Evolutionary conservation across 2,113 vertebrate genomes (phyloP).

Genomic region (Casuarius casuarius): DNA sequence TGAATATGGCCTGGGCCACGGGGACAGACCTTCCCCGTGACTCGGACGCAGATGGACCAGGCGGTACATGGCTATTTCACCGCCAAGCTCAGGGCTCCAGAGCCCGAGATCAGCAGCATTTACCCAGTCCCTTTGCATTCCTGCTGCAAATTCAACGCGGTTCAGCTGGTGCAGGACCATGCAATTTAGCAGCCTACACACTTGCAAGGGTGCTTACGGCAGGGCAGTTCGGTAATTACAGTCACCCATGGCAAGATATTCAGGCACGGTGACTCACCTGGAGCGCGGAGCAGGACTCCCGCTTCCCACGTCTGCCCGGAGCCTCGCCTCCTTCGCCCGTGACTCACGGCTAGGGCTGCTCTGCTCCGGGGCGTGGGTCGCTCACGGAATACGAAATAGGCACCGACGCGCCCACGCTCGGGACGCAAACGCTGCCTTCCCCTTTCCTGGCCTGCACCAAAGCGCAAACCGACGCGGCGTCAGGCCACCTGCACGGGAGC

Average conservation of each 20-base stretch:
- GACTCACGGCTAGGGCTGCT: not conserved
- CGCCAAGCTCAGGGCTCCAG: not conserved
- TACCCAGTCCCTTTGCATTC: not conserved
- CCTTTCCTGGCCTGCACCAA: not conserved
- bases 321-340: not conserved
- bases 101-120: not conserved
- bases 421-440: not conserved
- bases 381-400: accelerated
- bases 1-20: not conserved
- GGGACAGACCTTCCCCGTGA: not conserved
- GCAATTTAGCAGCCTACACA: not conserved
- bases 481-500: not conserved
- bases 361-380: not conserved
- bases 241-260: not conserved
- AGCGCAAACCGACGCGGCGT: not conserved
- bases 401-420: not conserved
- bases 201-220: not conserved
- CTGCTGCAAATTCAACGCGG: accelerated
- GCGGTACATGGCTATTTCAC: accelerated
- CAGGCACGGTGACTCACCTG: not conserved
- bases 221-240: not conserved
- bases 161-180: not conserved
- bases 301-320: not conserved
- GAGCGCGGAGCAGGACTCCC: not conserved
- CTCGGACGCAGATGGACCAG: not conserved